A percentile compares a stretch with the other conserved stretches of the same genome.
These are phyloP conservation scores for Podargus strigoides DNA, from an alignment of 2,797 vertebrate genomes.

Conservation along the genomic window DNA sequence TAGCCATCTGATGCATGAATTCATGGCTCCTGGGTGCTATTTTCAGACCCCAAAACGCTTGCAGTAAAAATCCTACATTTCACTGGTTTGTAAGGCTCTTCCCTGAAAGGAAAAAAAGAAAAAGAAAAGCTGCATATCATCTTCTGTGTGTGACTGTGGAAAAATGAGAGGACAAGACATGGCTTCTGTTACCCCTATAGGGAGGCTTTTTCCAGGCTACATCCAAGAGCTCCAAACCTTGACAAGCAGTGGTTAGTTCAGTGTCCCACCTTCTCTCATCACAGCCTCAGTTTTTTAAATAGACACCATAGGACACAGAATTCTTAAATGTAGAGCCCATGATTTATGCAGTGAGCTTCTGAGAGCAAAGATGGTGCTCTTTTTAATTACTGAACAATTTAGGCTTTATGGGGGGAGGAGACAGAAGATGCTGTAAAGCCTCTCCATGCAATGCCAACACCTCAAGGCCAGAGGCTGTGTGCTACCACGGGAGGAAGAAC, in stretches of 20 bases:
- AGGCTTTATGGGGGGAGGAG: neutral
- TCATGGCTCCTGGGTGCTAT: neutral
- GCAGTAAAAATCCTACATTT: neutral
- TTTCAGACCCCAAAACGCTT: neutral
- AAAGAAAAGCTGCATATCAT: neutral
- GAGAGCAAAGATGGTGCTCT: neutral
- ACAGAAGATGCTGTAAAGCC: neutral
- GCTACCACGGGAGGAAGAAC: neutral
- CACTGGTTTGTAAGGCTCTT: neutral
- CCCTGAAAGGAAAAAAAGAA: neutral
- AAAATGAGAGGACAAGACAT: neutral
- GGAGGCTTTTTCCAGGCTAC: neutral
- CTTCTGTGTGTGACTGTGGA: neutral
- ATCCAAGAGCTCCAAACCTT: neutral
- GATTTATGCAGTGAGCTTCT: neutral
- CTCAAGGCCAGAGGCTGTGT: neutral
- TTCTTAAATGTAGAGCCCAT: neutral
- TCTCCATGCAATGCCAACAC: neutral
- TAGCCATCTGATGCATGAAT: neutral
- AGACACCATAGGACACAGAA: neutral
- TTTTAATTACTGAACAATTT: neutral
- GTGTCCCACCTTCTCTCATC: neutral
- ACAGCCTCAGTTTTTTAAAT: neutral
- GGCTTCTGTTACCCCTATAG: neutral
- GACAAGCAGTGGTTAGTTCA: neutral